Base-by-base conservation (phyloP, 2,888 invertebrate species). In the Drosophila kanekoi region DNA sequence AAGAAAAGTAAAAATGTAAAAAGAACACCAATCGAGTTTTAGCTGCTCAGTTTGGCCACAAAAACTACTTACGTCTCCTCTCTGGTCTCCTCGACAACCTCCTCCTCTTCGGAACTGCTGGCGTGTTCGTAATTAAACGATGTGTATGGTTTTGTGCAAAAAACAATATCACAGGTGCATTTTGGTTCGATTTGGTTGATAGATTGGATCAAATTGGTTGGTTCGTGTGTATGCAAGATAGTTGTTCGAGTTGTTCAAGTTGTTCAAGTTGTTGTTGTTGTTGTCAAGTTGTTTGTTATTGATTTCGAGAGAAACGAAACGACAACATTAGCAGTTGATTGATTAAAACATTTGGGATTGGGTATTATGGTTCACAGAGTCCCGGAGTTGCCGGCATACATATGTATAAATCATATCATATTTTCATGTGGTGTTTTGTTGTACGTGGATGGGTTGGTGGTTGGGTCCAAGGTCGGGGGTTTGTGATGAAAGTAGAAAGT, bases 31-130 rank as follows among this genome's bases (percentile, higher is more conserved):
- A 81, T 82, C 69, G 79, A 81, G 77, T 72, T 53, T 58, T 56
- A 61, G 68, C 74, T 64, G 78, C 75, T 70, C 77, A 61, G 49
- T 58, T 61, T 72, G 84, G 82, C 61, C 58, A 80, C 81, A 85
- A 77, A 79, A 77, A 77, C 63, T 89, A 92, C 92, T 93, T 93
- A 92, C 92, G 92, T 91, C 86, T 90, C 91, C 82, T 91, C 91
- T 80, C 76, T 83, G 89, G 89, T 89, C 82, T 91, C 92, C 90
- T 93, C 93, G 90, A 90, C 91, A 89, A 92, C 91, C 90, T 92
- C 93, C 91, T 92, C 92, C 90, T 92, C 92, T 89, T 92, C 92
- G 85, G 92, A 92, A 90, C 92, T 92, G 82, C 85, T 87, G 79
- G 52, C 70, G 68, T 61, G 72, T 72, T 72, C 87, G 90, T 91